Evolutionary conservation across 92 coral and sea anemone genomes (phyloP).

Genomic region (Metridium senile): DNA sequence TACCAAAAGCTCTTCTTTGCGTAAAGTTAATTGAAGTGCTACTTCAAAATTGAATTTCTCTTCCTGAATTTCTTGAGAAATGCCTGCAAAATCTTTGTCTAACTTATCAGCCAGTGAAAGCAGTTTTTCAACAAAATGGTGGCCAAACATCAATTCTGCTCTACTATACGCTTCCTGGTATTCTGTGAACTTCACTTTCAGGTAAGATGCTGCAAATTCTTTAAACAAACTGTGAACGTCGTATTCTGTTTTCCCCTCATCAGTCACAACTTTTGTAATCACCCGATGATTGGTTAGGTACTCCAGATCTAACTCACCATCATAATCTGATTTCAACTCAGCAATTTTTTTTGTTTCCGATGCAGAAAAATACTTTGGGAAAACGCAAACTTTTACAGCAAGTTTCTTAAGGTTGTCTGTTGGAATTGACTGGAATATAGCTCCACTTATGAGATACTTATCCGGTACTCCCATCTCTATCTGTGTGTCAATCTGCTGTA

Average conservation of each 20-base stretch:
- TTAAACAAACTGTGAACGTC: conserved; percentile 65
- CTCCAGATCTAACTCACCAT: conserved; percentile 51
- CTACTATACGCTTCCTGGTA: conserved; percentile 13
- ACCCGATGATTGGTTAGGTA: conserved; percentile 26
- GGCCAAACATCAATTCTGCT: conserved; percentile 47
- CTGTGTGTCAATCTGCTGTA: conserved; percentile 23
- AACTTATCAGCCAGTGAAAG: conserved; percentile 32
- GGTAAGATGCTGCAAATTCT: conserved; percentile 48
- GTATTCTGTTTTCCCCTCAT: conserved; percentile 25
- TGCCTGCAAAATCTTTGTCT: conserved; percentile 48
- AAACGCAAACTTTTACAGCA: conserved; percentile 61
- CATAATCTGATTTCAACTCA: conserved; percentile 16
- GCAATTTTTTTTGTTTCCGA: conserved; percentile 53
- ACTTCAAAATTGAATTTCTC: conserved; percentile 57
- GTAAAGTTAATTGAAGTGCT: conserved; percentile 41
- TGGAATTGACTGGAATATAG: conserved; percentile 50
- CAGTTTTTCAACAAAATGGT: conserved; percentile 50
- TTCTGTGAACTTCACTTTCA: conserved; percentile 5
- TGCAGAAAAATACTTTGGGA: conserved; percentile 51
- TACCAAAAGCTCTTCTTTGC: conserved; percentile 34
- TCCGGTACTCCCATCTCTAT: conserved; percentile 19
- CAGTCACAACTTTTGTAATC: conserved; percentile 4
- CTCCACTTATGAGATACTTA: conserved; percentile 24
- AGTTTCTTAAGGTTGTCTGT: conserved; percentile 46
- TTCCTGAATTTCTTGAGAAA: conserved; percentile 23